Base-by-base conservation (phyloP, 64 coral and sea anemone genomes). In the Pocillopora damicornis region DNA sequence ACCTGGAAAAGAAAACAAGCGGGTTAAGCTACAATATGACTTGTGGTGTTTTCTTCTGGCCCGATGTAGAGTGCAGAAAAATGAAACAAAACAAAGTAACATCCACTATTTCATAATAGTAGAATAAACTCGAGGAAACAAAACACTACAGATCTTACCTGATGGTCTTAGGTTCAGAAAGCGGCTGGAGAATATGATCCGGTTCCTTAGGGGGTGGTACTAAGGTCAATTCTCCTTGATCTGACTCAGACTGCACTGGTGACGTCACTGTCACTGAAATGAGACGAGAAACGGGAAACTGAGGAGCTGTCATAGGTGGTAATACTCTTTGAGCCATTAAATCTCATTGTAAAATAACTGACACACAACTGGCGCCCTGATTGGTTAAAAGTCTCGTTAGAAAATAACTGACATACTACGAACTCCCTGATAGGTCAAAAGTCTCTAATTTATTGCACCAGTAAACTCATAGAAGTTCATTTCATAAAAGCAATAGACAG, bases 201-300 rank as follows among this genome's bases (percentile, higher is more conserved):
- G 88, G 94, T 78, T 97, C 94, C 75, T 97, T 97, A 13, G 88
- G 91, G 65, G 94, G 94, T 90, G 94, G 91, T 78, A 90, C 77
- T 64, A 97, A 63, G 15, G 94, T 97, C 34, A 97, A 79, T 30
- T 97, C 94, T 68, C 91, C 91, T 22, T 85, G 81, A 16, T 97
- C 94, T 18, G 91, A 56, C 82, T 97, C 94, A 4, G 94, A 97
- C 26, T 97, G 94, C 18, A 97, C 94, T 15, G 94, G 94, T 73
- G 94, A 97, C 79, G 94, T 88, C 77, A 90, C 94, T 1, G 94
- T 97, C 75, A 97, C 94, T 97, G 74, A 23, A 86, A 61, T 14
- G 71, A 2, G 35, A 66, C 63, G 72, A 59, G 57, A 23, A 68
- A 30, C 22, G 15, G 7, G 15, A 58, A 15, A 58, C 12, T 15